Evolutionary conservation across 2,797 vertebrate genomes (phyloP).

Genomic region (Natrix natrix): DNA sequence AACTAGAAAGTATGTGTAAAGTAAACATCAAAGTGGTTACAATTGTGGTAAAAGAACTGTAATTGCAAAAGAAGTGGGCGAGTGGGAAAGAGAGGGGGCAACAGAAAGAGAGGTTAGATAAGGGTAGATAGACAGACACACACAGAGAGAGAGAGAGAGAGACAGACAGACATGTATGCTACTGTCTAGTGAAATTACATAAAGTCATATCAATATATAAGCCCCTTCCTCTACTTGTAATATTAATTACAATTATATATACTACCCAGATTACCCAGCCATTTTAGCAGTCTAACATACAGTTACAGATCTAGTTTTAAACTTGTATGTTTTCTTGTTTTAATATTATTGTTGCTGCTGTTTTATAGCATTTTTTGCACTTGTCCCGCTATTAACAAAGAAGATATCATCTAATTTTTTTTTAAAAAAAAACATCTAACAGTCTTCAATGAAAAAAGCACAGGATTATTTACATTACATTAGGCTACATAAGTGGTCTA

Average conservation of each 20-base stretch:
- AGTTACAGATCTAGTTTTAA: background rate
- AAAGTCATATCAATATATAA: background rate
- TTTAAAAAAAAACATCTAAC: background rate
- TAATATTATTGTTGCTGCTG: background rate
- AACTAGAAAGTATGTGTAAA: background rate
- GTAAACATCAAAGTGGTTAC: background rate
- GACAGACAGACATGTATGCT: background rate
- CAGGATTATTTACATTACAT: background rate
- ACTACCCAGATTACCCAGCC: background rate
- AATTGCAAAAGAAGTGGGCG: no score
- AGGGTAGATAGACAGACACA: no score
- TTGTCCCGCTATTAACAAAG: background rate
- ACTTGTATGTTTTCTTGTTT: background rate
- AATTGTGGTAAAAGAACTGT: background rate
- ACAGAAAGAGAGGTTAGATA: background rate
- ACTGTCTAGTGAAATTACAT: background rate
- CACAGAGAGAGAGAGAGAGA: fast-evolving
- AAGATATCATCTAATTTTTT: background rate
- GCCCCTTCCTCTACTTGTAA: background rate
- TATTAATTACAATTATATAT: background rate
- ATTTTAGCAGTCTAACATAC: background rate
- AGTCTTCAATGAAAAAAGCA: background rate
- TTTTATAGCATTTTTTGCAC: background rate
- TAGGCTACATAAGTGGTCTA: background rate
- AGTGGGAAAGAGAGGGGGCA: no score